Base-by-base conservation (phyloP, 1,140 invertebrate species). In the Homarus americanus region DNA sequence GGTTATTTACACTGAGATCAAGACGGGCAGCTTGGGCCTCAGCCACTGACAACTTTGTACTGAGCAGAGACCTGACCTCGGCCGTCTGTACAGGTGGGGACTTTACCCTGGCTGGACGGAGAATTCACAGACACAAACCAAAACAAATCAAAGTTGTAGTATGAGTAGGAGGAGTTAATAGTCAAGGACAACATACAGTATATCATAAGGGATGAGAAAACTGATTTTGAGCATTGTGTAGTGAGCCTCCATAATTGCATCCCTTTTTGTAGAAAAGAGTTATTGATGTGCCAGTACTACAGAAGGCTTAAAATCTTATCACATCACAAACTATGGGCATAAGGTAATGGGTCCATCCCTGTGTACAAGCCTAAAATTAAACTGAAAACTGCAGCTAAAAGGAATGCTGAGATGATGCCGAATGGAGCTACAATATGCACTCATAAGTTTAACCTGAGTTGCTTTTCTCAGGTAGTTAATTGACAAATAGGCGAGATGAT, bases 111-210 rank as follows among this genome's bases (percentile, higher is more conserved):
- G 88, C 88, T 90, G 88, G 88, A 90, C 88, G 88, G 88, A 90
- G 88, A 90, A 82, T 90, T 90, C 88, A 90, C 88, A 90, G 88
- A 90, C 88, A 90, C 82, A 90, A 90, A 90, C 80, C 72, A 90
- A 69, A 69, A 69, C 12, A 69, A 32, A 82, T 63, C 79, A 82
- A 34, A 66, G 28, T 44, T 41, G 82, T n/a, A 84, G 63, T 83
- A 84, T 36, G 20, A 49, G 32, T 44, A 72, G 63, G 28, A 83
- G 34, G 17, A 82, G 79, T 66, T 53, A 73, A 82, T 72, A 90
- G 79, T 84, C 72, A 83, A 83, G 72, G 72, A 82, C 79, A 82
- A 83, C 40, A 83, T 38, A n/a, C n/a, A n/a, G n/a, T n/a, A 90
- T 38, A 58, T 78, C 78, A 36, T 76, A 53, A 53, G 69, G 44